Evolutionary conservation across 2,113 vertebrate genomes (phyloP), one percentile per base, ranked within the genome.

Genomic region (Neofelis nebulosa): DNA sequence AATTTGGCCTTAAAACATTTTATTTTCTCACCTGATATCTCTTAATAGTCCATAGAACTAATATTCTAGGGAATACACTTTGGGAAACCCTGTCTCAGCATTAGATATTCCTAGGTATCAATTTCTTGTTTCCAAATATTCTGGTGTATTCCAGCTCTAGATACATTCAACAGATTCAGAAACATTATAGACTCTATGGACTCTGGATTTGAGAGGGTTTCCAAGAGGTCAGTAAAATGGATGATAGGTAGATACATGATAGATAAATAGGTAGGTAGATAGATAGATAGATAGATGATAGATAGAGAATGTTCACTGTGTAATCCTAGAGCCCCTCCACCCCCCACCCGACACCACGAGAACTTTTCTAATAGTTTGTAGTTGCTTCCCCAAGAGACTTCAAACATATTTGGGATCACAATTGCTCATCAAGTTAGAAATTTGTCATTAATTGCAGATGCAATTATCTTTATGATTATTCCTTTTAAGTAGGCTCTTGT

Each of bases 71-170:
- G 66, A 94, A 82, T 19, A 90, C 3, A 89, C 1, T 73, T 91
- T 21, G 11, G 91, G 90, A 84, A 97, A 95, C 52, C 45, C 36
- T 74, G 3, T 69, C 23, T 85, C 18, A 4, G 29, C 6, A 50
- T 81, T 92, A 81, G 15, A 57, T 50, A 73, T 76, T 90, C n/a
- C 76, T 81, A 66, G 33, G 15, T 87, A 93, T 55, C 36, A 74
- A 55, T 23, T 69, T 68, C 55, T 50, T 83, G 4, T 97, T 97
- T 91, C 61, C 48, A 81, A 81, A 79, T 84, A 92, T 65, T 81
- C 85, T 89, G 66, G 29, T 5, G 71, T 92, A 91, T 83, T 89
- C 41, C 41, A 86, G 33, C 71, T 23, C 36, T 80, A 74, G 52
- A 66, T 11, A 61, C 16, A 3, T 23, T 92, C 52, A 85, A 78